phyloP scores from a whole-genome alignment of 2,888 invertebrate species.

The Ophion ventricosus region DNA sequence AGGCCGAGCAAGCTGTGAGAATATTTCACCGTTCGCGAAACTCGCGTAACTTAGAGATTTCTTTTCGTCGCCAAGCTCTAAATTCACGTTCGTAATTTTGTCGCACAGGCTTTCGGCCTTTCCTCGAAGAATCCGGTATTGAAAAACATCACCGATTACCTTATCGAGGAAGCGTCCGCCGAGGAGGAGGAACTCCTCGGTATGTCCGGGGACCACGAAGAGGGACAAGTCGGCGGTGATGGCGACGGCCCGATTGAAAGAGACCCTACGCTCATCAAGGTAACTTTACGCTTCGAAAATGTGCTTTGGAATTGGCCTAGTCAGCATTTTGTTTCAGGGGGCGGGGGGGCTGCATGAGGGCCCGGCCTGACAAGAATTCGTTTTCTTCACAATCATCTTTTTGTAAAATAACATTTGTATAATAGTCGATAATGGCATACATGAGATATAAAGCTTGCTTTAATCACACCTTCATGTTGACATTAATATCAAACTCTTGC shows the following conservation, averaged over 20 bases:
- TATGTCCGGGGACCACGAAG: conserved; percentile 84
- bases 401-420: too few relatives aligned
- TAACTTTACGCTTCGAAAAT: conserved; percentile 81
- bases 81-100: not conserved
- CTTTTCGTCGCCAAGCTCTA: not conserved
- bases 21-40: not conserved
- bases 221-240: conserved; percentile 84
- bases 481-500: too few relatives aligned
- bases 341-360: too few relatives aligned
- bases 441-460: too few relatives aligned
- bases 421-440: too few relatives aligned
- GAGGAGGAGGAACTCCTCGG: conserved; percentile 98
- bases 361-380: too few relatives aligned
- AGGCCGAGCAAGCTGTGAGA: conserved; percentile 78
- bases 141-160: conserved; percentile 97
- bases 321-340: not conserved
- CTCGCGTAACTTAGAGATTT: not conserved
- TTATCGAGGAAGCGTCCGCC: conserved; percentile 99
- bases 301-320: too few relatives aligned
- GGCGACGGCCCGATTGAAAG: conserved; percentile 87
- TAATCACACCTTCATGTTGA: too few relatives aligned
- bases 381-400: too few relatives aligned
- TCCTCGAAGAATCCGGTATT: conserved; percentile 96
- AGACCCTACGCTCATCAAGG: conserved; percentile 89
- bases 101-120: conserved; percentile 86